phyloP scores from a whole-genome alignment of 2,113 vertebrate genomes.

The Limanda limanda region DNA sequence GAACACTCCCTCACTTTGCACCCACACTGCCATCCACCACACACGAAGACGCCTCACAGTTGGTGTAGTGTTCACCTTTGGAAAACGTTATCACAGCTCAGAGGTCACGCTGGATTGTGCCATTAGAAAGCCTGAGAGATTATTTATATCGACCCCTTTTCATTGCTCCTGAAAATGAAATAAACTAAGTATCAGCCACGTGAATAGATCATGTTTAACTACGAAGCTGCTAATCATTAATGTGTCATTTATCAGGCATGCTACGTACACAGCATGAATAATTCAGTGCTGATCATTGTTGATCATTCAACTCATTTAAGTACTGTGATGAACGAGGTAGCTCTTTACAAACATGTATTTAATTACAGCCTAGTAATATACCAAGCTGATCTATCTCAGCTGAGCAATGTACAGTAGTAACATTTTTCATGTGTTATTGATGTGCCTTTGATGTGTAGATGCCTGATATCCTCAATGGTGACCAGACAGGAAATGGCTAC shows the following conservation, averaged over 20 bases:
- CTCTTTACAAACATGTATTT: slow-evolving; percentile 10
- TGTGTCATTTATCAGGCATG: slow-evolving; percentile 9
- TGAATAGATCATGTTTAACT: slow-evolving; percentile 28
- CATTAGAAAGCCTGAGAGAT: not conserved
- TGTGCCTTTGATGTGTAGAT: slow-evolving; percentile 46
- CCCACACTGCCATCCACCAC: too few relatives aligned
- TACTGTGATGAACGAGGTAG: not conserved
- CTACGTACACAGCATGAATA: not conserved
- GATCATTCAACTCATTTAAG: slow-evolving; percentile 13
- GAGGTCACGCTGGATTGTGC: not conserved
- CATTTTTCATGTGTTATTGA: not conserved
- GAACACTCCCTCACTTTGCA: too few relatives aligned
- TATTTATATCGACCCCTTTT: not conserved
- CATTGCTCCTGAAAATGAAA: not conserved
- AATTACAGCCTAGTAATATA: slow-evolving; percentile 15
- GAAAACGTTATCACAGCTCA: not conserved
- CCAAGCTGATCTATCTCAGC: slow-evolving; percentile 9
- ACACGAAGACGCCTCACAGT: too few relatives aligned
- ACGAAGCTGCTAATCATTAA: slow-evolving; percentile 12
- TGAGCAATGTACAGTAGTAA: not conserved
- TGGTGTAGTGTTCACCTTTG: not conserved
- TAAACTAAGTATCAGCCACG: not conserved
- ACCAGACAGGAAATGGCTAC: not conserved
- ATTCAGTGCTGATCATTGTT: slow-evolving; percentile 9
- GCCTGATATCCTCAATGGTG: slow-evolving; percentile 17